Conservation (phyloP, 2,888 invertebrate species). For the Parapristionchus giblindavisi region DNA sequence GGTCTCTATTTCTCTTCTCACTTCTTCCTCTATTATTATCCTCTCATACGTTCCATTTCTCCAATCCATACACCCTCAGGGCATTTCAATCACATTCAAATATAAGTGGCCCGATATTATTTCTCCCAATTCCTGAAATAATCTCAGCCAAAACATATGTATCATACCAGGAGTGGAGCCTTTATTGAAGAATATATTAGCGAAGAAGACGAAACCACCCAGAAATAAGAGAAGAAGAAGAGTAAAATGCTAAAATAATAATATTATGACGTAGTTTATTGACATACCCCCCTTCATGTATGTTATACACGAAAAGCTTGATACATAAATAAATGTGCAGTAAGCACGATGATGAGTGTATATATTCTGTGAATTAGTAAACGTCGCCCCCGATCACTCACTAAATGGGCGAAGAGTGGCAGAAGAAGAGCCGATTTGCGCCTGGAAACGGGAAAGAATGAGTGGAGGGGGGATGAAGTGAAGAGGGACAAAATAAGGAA, state of each 20-base stretch:
- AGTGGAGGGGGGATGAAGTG: background rate
- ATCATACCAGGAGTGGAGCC: background rate
- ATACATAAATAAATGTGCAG: too few species aligned
- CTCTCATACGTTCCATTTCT: too few species aligned
- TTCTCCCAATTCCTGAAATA: too few species aligned
- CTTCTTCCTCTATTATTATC: too few species aligned
- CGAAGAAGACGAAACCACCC: constrained; percentile 35
- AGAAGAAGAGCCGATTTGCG: constrained; percentile 29
- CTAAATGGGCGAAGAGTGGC: constrained; percentile 21
- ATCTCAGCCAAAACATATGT: too few species aligned
- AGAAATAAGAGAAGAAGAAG: constrained; percentile 26
- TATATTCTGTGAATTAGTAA: background rate
- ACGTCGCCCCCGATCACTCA: background rate
- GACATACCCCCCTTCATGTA: background rate
- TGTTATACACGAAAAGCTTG: background rate
- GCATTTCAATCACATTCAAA: too few species aligned
- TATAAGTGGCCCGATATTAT: too few species aligned
- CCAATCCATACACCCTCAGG: too few species aligned
- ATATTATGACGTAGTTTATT: background rate
- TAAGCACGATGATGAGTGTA: too few species aligned
- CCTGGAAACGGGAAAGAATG: background rate
- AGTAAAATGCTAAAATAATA: constrained; percentile 32
- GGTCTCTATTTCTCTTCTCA: too few species aligned
- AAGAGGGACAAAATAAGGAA: background rate
- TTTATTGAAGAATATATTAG: constrained; percentile 35